Conservation (phyloP, 2,113 vertebrate species). For the Noturus placidus region DNA sequence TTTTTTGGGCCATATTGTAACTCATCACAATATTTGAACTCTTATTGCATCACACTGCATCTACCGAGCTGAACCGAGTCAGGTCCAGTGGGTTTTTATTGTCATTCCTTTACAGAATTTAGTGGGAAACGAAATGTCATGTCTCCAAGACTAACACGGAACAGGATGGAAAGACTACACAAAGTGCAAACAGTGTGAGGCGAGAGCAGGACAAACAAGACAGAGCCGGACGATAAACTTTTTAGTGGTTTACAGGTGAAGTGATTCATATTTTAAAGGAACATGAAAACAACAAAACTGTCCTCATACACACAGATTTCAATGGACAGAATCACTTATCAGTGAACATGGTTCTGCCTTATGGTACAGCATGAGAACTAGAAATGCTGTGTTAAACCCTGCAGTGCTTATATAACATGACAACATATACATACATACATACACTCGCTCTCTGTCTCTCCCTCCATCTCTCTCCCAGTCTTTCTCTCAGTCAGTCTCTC, state of each 20-base stretch:
- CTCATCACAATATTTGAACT: background rate
- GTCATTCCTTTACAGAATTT: no score
- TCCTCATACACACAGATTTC: background rate
- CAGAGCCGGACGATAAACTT: background rate
- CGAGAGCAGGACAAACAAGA: background rate
- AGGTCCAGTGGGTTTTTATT: background rate
- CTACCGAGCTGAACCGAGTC: background rate
- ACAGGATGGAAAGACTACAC: background rate
- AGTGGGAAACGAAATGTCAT: background rate
- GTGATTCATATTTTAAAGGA: background rate
- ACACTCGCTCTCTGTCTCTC: background rate
- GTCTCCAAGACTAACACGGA: background rate
- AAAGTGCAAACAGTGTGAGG: background rate
- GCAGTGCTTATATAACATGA: background rate
- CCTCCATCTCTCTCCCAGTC: background rate
- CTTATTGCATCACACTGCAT: background rate
- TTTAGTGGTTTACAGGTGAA: background rate
- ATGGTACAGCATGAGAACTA: background rate
- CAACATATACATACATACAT: background rate
- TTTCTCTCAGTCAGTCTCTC: no score
- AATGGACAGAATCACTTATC: conserved; percentile 33
- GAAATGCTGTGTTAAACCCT: background rate
- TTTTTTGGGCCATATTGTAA: background rate
- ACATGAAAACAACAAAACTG: background rate
- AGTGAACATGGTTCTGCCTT: background rate